These are phyloP conservation scores for Dorcus hopei DNA, from an alignment of 2,888 invertebrate genomes.

Conservation along the genomic window DNA sequence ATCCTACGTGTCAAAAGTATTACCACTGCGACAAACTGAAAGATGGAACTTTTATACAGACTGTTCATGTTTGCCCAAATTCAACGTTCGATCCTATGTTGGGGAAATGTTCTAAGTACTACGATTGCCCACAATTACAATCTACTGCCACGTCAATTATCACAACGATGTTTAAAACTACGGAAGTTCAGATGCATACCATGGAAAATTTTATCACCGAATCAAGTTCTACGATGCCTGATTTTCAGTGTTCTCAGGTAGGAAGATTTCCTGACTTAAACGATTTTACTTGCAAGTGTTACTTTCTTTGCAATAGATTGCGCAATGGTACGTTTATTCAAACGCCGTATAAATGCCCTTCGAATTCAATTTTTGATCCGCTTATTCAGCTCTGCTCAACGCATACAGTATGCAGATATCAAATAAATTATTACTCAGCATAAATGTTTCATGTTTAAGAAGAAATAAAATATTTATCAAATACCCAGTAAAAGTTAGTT, in stretches of 20 bases:
- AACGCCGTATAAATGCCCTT: conserved; percentile 30
- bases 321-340: conserved; percentile 37
- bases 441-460: too few relatives aligned
- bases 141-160: conserved; percentile 6
- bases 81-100: conserved; percentile 22
- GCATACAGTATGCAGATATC: conserved; percentile 24
- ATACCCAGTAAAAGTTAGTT: too few relatives aligned
- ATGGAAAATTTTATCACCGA: neutral
- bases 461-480: too few relatives aligned
- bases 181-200: neutral
- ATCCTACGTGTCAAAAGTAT: conserved; percentile 27
- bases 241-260: conserved; percentile 30
- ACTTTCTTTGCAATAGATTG: conserved; percentile 28
- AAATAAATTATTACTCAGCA: too few relatives aligned
- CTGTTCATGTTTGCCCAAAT: conserved; percentile 27
- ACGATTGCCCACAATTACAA: conserved; percentile 8
- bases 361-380: conserved; percentile 28
- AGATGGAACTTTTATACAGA: conserved; percentile 35
- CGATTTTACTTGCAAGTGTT: conserved; percentile 38
- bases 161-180: neutral
- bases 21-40: conserved; percentile 16
- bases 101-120: conserved; percentile 19
- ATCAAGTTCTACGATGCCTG: neutral
- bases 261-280: conserved; percentile 49
- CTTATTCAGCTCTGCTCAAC: conserved; percentile 17